phyloP scores from a whole-genome alignment of 2,797 vertebrate genomes.

The Carcharodon carcharias region DNA sequence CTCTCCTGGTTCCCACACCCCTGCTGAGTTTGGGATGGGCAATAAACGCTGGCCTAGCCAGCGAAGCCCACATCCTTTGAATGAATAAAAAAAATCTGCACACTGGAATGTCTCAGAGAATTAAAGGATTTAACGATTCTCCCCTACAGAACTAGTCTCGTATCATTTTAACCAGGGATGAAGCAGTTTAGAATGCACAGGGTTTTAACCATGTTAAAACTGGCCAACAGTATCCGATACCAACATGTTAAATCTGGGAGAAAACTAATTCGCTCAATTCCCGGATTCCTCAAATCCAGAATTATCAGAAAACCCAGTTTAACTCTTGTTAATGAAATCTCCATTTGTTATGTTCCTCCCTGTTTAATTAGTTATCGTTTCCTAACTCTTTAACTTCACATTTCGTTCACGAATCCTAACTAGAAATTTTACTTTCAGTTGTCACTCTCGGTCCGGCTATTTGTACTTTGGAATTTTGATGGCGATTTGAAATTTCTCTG shows the following conservation, averaged over 20 bases:
- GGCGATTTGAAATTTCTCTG: neutral
- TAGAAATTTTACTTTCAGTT: neutral
- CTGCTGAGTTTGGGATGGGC: no score
- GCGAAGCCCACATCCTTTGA: no score
- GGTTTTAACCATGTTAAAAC: neutral
- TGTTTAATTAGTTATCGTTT: neutral
- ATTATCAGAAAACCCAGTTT: neutral
- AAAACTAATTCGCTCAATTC: neutral
- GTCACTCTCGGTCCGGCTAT: neutral
- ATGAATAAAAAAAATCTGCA: neutral
- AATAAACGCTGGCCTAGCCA: no score
- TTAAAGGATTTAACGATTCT: neutral
- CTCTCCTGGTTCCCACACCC: no score
- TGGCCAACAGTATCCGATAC: neutral
- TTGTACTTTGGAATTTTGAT: neutral
- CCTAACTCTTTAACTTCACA: neutral
- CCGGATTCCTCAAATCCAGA: neutral
- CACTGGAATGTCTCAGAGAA: neutral
- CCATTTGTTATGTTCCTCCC: neutral
- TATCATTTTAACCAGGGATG: neutral
- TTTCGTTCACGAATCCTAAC: neutral
- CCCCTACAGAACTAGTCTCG: neutral
- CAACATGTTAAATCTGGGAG: neutral
- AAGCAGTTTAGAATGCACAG: neutral
- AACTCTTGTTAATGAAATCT: neutral